These are phyloP conservation scores for Balearica regulorum DNA, from an alignment of 2,797 vertebrate genomes.

Conservation along the genomic window DNA sequence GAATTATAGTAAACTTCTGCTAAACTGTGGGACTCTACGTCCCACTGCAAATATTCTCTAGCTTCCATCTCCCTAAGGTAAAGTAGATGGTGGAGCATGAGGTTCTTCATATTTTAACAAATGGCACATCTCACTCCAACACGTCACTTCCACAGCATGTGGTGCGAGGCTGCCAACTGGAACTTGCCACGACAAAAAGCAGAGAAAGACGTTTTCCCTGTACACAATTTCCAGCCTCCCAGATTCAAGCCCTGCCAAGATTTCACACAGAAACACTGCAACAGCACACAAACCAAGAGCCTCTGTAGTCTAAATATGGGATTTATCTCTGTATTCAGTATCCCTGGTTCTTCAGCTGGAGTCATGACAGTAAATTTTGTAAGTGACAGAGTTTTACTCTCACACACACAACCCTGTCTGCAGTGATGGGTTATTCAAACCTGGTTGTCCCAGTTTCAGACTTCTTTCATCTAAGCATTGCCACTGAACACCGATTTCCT, in stretches of 20 bases:
- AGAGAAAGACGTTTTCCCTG: background rate
- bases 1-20: background rate
- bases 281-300: background rate
- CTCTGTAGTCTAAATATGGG: background rate
- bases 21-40: background rate
- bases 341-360: background rate
- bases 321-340: background rate
- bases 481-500: background rate
- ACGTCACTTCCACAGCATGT: background rate
- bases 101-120: background rate
- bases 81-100: background rate
- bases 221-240: background rate
- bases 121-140: background rate
- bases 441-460: background rate
- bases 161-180: background rate
- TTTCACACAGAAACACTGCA: background rate
- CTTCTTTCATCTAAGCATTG: background rate
- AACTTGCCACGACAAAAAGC: background rate
- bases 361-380: background rate
- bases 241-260: background rate
- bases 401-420: background rate
- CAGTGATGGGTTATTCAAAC: background rate
- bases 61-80: background rate
- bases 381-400: background rate
- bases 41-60: background rate